Percentiles rank a stretch among this genome's conserved stretches.
phyloP scores from a whole-genome alignment of 2,888 invertebrate genomes.

The Euplagia quadripunctaria region DNA sequence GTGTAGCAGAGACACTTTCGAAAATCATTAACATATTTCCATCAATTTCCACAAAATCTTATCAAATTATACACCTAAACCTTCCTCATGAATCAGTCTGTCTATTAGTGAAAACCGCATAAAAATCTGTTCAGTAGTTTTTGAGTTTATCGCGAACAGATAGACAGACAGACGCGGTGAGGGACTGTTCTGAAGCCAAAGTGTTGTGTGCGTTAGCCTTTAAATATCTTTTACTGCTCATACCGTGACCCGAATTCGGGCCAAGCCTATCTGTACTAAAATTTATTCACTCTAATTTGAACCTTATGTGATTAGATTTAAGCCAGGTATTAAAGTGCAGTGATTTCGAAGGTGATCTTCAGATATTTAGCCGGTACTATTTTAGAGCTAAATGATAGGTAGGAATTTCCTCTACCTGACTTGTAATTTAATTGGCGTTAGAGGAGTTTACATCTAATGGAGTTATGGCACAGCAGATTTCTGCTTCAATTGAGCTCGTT shows the following conservation, averaged over 20 bases:
- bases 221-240: neutral
- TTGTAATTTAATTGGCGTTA: neutral
- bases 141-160: no score
- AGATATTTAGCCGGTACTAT: neutral
- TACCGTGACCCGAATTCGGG: constrained; percentile 2
- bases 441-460: neutral
- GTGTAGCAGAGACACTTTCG: no score
- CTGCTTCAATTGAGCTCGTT: neutral
- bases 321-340: neutral
- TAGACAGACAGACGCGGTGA: no score
- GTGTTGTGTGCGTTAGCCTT: neutral
- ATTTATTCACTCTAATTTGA: neutral
- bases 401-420: neutral
- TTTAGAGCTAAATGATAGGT: neutral
- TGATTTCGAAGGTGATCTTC: neutral
- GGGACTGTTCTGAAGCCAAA: neutral
- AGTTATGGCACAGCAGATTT: neutral
- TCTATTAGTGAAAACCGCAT: no score
- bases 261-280: neutral
- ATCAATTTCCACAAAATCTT: no score
- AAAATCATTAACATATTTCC: no score
- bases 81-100: no score
- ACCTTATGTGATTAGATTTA: neutral
- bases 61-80: no score
- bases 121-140: no score